Evolutionary conservation across 2,888 invertebrate genomes (phyloP).

Genomic region (Phoronis australis): DNA sequence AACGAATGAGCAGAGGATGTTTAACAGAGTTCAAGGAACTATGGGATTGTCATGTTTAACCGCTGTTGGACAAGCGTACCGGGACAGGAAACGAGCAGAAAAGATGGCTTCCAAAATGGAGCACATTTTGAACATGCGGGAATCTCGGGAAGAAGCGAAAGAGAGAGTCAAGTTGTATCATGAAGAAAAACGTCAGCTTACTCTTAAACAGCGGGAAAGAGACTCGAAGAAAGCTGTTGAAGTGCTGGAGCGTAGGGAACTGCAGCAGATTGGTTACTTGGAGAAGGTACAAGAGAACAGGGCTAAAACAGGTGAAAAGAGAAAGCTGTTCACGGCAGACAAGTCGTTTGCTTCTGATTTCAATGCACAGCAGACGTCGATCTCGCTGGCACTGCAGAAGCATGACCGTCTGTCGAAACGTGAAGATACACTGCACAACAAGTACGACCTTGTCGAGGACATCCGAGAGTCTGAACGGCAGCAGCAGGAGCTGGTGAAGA

Average conservation of each 20-base stretch:
- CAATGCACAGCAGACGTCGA: conserved; percentile 47
- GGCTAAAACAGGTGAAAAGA: conserved; percentile 23
- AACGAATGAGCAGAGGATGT: not conserved
- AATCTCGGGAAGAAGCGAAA: conserved; percentile 38
- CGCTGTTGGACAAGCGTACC: conserved; percentile 49
- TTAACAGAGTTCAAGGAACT: conserved; percentile 34
- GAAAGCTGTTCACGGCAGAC: conserved; percentile 27
- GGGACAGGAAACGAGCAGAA: conserved; percentile 42
- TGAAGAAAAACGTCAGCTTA: conserved; percentile 33
- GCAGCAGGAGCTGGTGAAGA: conserved; percentile 41
- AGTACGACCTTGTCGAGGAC: conserved; percentile 21
- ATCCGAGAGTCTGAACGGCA: conserved; percentile 26
- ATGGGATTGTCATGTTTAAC: conserved; percentile 45
- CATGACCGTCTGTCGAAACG: conserved; percentile 39
- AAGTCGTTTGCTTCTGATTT: conserved; percentile 43
- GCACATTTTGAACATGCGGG: conserved; percentile 33
- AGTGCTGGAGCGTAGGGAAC: conserved; percentile 32
- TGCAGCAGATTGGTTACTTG: conserved; percentile 29
- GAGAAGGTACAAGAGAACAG: conserved; percentile 32
- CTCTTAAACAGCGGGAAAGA: conserved; percentile 28
- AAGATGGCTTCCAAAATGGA: conserved; percentile 35
- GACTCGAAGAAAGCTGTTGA: conserved; percentile 33
- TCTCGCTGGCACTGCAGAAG: conserved; percentile 46
- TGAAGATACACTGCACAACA: conserved; percentile 28
- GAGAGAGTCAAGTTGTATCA: conserved; percentile 36